Conservation (phyloP, 2,113 vertebrate species). For the Cairina moschata region DNA sequence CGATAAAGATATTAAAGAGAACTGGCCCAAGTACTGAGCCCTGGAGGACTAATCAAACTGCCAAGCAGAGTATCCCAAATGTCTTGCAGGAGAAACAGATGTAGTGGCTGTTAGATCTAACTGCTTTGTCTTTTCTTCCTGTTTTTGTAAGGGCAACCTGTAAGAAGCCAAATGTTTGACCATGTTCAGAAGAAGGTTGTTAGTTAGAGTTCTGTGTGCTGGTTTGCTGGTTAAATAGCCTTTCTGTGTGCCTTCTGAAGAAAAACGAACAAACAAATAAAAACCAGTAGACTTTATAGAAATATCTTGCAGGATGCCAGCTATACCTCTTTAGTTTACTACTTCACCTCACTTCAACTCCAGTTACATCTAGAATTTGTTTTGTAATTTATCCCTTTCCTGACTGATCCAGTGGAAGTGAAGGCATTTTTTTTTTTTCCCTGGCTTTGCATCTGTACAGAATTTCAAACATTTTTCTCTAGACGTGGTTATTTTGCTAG, state of each 20-base stretch:
- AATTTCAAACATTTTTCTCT: neutral
- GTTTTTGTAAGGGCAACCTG: neutral
- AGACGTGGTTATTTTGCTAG: neutral
- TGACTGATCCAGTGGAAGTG: neutral
- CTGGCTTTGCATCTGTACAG: neutral
- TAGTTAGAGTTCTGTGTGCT: neutral
- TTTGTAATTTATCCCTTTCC: constrained; percentile 22
- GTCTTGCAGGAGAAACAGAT: neutral
- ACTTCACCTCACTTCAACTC: constrained; percentile 26
- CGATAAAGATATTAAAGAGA: too few species aligned
- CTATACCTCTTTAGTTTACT: neutral
- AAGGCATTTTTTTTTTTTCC: neutral
- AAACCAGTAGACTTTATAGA: neutral
- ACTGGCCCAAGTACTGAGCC: too few species aligned
- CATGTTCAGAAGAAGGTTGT: neutral
- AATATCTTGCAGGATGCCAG: neutral
- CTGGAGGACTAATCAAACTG: neutral
- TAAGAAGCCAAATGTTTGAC: neutral
- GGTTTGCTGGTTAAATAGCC: neutral
- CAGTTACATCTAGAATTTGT: neutral
- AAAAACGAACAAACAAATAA: too few species aligned
- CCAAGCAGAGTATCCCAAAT: neutral
- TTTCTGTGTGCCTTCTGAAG: neutral
- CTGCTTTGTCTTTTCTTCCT: neutral
- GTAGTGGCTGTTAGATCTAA: neutral